Conservation (phyloP, 2,113 vertebrate species). For the Eleginops maclovinus region DNA sequence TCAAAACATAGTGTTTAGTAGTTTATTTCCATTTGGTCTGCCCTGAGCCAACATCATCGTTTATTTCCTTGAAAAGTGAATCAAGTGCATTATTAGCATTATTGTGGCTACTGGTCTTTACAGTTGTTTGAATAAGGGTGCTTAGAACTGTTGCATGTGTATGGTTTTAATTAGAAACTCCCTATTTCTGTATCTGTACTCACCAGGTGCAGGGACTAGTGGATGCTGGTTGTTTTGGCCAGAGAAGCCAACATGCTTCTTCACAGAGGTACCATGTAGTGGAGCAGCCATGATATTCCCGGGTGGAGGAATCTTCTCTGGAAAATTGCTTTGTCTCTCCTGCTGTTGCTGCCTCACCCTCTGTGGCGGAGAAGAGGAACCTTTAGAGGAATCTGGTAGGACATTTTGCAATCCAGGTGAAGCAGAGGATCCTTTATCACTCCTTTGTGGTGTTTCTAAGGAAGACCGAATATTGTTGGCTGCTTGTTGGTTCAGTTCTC, state of each 20-base stretch:
- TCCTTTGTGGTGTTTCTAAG: slow-evolving; percentile 25
- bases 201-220: slow-evolving; percentile 74
- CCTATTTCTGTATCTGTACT: slow-evolving; percentile 51
- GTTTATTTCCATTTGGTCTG: no score
- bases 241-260: slow-evolving; percentile 79
- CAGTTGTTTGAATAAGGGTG: background rate
- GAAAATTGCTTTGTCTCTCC: slow-evolving; percentile 23
- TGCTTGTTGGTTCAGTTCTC: slow-evolving; percentile 31
- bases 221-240: slow-evolving; percentile 28
- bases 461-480: background rate
- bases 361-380: slow-evolving; percentile 37
- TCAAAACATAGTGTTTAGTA: no score
- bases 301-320: slow-evolving; percentile 19
- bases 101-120: background rate
- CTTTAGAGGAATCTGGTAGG: slow-evolving; percentile 42
- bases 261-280: slow-evolving; percentile 34
- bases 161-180: background rate
- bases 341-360: background rate
- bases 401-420: slow-evolving; percentile 18
- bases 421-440: slow-evolving; percentile 3
- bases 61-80: no score
- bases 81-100: no score
- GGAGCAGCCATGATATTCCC: slow-evolving; percentile 32
- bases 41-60: no score
- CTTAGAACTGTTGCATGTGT: background rate